Evolutionary conservation across 2,888 invertebrate genomes (phyloP).

Genomic region (Macrophya annulata): DNA sequence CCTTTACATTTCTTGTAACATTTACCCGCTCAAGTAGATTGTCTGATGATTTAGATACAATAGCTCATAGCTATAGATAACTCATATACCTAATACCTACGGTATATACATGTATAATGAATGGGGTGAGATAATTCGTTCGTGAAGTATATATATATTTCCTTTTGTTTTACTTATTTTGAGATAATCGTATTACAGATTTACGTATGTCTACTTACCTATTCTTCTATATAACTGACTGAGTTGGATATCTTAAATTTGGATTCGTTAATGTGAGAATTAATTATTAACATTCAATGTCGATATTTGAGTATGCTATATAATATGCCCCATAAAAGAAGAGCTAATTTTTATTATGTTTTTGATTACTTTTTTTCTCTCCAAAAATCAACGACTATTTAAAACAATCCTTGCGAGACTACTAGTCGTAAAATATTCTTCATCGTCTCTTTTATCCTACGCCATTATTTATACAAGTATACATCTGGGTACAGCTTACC

Average conservation of each 20-base stretch:
- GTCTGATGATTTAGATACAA: constrained; percentile 47
- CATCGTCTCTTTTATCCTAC: not conserved
- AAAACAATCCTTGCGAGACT: not conserved
- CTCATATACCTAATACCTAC: constrained; percentile 10
- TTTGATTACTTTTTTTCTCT: not conserved
- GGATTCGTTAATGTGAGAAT: not conserved
- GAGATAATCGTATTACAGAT: not conserved
- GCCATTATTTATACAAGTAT: not conserved
- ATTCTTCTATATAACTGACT: not conserved
- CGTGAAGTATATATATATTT: not conserved
- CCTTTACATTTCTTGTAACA: constrained; percentile 36
- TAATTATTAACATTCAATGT: not conserved
- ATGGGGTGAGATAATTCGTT: constrained; percentile 41
- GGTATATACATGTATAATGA: constrained; percentile 2
- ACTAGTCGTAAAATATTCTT: not conserved
- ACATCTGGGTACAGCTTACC: constrained; percentile 28
- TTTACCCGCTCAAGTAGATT: constrained; percentile 45
- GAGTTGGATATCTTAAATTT: not conserved
- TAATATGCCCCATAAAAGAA: not conserved
- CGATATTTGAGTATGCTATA: not conserved
- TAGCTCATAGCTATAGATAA: constrained; percentile 33
- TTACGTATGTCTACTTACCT: not conserved
- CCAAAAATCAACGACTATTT: not conserved
- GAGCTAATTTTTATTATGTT: not conserved
- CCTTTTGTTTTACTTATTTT: not conserved